Conservation (phyloP, 2,113 vertebrate genomes). For the Carassius auratus region DNA sequence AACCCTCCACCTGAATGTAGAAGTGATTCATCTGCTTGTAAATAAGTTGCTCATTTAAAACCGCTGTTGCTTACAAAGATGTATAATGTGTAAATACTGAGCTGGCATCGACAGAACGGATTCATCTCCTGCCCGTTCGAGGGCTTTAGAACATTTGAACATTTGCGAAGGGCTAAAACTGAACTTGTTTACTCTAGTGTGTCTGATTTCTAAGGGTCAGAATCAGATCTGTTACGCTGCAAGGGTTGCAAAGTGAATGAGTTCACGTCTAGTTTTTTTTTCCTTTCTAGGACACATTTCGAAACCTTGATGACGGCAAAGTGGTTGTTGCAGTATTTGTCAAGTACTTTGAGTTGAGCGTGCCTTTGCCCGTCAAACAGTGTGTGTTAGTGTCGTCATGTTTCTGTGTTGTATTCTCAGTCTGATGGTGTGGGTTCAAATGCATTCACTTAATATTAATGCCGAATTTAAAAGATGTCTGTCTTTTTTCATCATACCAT, state of each 20-base stretch:
- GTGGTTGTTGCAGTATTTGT: not conserved
- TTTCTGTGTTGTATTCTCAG: not conserved
- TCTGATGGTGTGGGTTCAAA: too few species aligned
- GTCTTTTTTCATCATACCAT: not conserved
- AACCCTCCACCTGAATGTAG: conserved; percentile 11
- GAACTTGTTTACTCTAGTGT: not conserved
- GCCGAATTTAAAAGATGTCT: not conserved
- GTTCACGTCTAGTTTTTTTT: not conserved
- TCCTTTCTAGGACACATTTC: not conserved
- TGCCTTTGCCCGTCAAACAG: not conserved
- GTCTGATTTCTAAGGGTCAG: not conserved
- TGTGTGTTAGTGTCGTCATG: too few species aligned
- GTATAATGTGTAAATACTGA: conserved; percentile 19
- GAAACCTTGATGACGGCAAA: not conserved
- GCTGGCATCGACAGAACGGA: not conserved
- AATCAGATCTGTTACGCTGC: not conserved
- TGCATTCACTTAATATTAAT: not conserved
- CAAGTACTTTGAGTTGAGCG: not conserved
- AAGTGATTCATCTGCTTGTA: not conserved
- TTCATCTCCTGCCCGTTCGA: not conserved
- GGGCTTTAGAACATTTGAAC: conserved; percentile 11
- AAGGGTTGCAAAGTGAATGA: not conserved
- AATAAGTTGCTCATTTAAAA: not conserved
- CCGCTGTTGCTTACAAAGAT: not conserved
- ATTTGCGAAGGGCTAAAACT: conserved; percentile 75